phyloP scores from a whole-genome alignment of 2,888 invertebrate species.

The Plebejus melissa region DNA sequence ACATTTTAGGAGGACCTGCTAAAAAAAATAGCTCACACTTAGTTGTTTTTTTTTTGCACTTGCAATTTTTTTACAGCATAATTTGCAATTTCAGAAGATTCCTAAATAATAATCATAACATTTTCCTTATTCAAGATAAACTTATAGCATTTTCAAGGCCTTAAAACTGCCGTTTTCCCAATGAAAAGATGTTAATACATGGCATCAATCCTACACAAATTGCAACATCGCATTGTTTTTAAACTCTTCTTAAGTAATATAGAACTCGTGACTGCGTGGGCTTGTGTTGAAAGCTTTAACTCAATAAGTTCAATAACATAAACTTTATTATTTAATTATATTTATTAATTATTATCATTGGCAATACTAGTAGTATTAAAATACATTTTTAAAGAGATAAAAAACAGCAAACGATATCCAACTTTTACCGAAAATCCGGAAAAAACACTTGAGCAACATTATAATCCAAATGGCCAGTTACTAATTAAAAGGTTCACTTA shows the following conservation, averaged over 20 bases:
- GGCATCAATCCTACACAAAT: background rate
- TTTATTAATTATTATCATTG: background rate
- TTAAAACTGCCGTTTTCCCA: background rate
- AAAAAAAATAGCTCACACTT: background rate
- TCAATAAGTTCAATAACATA: background rate
- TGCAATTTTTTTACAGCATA: background rate
- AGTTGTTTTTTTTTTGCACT: too few species aligned
- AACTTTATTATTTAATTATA: background rate
- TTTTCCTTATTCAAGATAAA: too few species aligned
- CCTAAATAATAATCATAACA: too few species aligned
- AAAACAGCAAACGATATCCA: background rate
- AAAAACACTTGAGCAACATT: too few species aligned
- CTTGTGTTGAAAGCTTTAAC: background rate
- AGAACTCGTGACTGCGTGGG: background rate
- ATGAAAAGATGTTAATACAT: background rate
- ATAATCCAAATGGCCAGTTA: too few species aligned
- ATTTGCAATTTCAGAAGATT: background rate
- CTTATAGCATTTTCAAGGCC: background rate
- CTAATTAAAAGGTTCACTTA: too few species aligned
- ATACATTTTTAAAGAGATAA: background rate
- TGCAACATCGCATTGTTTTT: background rate
- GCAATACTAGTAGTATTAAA: background rate
- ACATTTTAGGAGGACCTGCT: background rate
- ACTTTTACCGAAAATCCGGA: too few species aligned
- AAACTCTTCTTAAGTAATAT: slow-evolving; percentile 1